phyloP scores from a whole-genome alignment of 2,797 vertebrate genomes.

The Platalea minor region DNA sequence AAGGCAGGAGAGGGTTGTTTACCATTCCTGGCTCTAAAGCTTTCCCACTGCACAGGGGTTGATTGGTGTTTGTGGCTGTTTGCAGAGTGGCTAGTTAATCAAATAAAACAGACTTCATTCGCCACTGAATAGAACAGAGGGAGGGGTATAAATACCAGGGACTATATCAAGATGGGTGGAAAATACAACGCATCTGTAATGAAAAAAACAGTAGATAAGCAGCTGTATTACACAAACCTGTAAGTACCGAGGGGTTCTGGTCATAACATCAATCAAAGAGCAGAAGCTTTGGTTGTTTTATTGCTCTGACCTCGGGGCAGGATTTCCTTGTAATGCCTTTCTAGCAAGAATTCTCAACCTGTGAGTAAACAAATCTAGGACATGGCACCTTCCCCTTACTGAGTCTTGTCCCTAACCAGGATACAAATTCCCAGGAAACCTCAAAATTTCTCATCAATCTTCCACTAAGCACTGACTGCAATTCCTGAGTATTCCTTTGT shows the following conservation, averaged over 20 bases:
- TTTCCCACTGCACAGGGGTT: neutral
- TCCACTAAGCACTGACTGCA: neutral
- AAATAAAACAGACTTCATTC: slow-evolving; percentile 26
- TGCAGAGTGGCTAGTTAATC: slow-evolving; percentile 49
- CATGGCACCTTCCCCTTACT: neutral
- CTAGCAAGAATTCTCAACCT: neutral
- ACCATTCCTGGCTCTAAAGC: neutral
- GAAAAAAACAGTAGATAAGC: slow-evolving; percentile 20
- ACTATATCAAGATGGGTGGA: slow-evolving; percentile 16
- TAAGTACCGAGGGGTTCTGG: neutral
- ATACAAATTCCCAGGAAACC: neutral
- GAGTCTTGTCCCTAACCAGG: neutral
- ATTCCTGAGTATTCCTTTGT: neutral
- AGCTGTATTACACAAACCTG: neutral
- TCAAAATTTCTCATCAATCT: neutral
- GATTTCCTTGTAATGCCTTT: neutral
- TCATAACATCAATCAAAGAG: neutral
- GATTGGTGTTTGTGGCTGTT: slow-evolving; percentile 48
- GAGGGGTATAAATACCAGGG: slow-evolving; percentile 2
- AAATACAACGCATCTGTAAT: slow-evolving; percentile 30
- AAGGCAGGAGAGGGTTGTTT: slow-evolving; percentile 16
- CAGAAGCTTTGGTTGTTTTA: neutral
- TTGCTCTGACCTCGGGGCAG: neutral
- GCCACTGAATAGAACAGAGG: neutral
- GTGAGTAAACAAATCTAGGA: neutral